Conservation (phyloP, 2,888 invertebrate species). For the Netelia fuscicornis region DNA sequence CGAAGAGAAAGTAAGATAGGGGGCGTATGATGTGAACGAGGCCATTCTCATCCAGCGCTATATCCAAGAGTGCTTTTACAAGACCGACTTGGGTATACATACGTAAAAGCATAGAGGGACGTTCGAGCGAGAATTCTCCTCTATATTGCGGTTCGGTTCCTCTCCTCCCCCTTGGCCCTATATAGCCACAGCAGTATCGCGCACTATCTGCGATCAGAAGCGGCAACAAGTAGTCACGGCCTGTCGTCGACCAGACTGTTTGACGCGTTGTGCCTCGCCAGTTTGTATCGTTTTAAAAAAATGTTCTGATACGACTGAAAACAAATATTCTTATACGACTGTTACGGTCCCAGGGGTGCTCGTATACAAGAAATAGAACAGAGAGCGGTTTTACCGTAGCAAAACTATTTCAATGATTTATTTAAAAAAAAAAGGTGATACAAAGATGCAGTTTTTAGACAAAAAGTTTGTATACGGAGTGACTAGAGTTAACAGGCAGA, state of each 20-base stretch:
- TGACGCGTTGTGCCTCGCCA: neutral
- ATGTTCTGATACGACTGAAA: too few species aligned
- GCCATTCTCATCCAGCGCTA: slow-evolving; percentile 15
- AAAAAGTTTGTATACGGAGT: too few species aligned
- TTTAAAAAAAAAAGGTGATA: too few species aligned
- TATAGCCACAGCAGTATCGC: slow-evolving; percentile 24
- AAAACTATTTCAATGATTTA: too few species aligned
- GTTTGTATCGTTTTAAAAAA: neutral
- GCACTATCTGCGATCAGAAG: slow-evolving; percentile 53
- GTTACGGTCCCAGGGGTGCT: too few species aligned
- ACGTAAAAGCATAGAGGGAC: neutral
- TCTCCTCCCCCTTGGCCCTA: neutral
- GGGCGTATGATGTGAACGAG: neutral
- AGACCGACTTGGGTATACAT: neutral
- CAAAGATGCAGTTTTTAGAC: too few species aligned
- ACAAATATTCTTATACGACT: too few species aligned
- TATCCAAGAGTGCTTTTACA: slow-evolving; percentile 6
- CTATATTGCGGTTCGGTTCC: neutral
- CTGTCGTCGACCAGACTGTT: slow-evolving; percentile 26
- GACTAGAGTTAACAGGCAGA: too few species aligned
- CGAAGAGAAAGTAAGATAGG: neutral
- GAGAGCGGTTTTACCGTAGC: too few species aligned
- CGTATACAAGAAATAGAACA: too few species aligned
- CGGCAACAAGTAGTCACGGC: slow-evolving; percentile 64
- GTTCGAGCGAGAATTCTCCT: slow-evolving; percentile 11